These are phyloP conservation scores for Porphyrio hochstetteri DNA, from an alignment of 2,113 vertebrate species.

Conservation along the genomic window DNA sequence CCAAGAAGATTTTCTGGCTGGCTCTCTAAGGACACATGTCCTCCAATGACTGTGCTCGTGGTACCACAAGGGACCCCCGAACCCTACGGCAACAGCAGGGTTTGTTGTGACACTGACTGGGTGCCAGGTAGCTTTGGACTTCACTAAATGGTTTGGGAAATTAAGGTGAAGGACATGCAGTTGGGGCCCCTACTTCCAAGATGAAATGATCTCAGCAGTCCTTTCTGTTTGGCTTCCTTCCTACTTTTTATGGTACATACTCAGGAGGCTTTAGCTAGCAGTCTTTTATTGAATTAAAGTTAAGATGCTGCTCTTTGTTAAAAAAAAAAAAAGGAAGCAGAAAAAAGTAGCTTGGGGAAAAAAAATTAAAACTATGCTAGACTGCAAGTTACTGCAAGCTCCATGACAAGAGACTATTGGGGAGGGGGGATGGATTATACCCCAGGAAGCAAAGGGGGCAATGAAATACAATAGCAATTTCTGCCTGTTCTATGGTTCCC, in stretches of 20 bases:
- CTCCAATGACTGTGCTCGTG: fast-evolving
- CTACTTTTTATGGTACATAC: neutral
- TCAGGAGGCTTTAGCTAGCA: neutral
- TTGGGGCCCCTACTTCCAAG: neutral
- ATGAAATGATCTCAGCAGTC: neutral
- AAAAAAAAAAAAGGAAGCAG: neutral
- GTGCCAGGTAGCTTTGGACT: neutral
- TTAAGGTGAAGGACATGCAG: neutral
- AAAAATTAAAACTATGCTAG: too few relatives aligned
- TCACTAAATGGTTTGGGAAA: neutral
- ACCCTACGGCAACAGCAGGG: neutral
- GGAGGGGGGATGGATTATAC: neutral
- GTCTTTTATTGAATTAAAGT: neutral
- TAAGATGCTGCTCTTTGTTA: neutral
- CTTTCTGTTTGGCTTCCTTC: neutral
- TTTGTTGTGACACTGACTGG: neutral
- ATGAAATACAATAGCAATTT: fast-evolving
- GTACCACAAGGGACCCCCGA: neutral
- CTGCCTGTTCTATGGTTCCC: neutral
- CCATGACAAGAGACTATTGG: fast-evolving
- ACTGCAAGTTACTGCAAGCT: neutral
- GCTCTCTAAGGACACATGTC: neutral
- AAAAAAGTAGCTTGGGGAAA: neutral
- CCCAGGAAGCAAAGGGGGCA: neutral
- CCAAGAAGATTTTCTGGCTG: neutral